Base-by-base conservation (phyloP, 2,113 vertebrate genomes). In the Pomatorhinus ruficollis region DNA sequence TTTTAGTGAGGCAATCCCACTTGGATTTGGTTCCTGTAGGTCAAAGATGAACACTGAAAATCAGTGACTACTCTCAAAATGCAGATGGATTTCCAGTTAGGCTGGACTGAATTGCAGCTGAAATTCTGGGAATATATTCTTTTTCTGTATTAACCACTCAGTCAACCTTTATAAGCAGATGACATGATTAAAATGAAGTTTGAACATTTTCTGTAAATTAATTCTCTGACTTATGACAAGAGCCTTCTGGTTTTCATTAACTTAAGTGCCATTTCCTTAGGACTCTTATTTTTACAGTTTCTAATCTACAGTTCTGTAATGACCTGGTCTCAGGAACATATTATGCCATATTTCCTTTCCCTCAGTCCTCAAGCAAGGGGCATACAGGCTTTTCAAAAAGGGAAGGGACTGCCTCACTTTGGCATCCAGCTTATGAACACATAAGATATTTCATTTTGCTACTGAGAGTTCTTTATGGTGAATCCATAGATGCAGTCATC, bases 101-200 rank as follows among this genome's bases (percentile, higher is more conserved):
- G 3, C 49, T 89, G 64, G 33, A 75, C 64, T 81, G 39, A 94
- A 80, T 93, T 96, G 90, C 69, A 47, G 79, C 64, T 88, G 79
- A 96, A 96, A 88, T 97, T 96, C 90, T 96, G 95, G 96, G 93
- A 95, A 95, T 85, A 90, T 87, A 81, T 94, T 88, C 68, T 88
- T 96, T 85, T 95, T 96, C 63, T 70, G 37, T 68, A 70, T 86
- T 92, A 96, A 83, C 71, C 60, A 96, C 86, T 97, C 72, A 93
- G 64, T 91, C 92, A 97, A 83, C 31, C 64, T 80, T 87, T 93
- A 63, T 63, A 96, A 93, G 87, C 18, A 88, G 56, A 90, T 86
- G 93, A 95, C 90, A 90, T 95, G 95, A 95, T 96, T 96, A 96
- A 97, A 96, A 92, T 71, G 40, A 96, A 94, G 90, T 90, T 92